phyloP scores from a whole-genome alignment of 2,113 vertebrate genomes.

The Pelmatolapia mariae region DNA sequence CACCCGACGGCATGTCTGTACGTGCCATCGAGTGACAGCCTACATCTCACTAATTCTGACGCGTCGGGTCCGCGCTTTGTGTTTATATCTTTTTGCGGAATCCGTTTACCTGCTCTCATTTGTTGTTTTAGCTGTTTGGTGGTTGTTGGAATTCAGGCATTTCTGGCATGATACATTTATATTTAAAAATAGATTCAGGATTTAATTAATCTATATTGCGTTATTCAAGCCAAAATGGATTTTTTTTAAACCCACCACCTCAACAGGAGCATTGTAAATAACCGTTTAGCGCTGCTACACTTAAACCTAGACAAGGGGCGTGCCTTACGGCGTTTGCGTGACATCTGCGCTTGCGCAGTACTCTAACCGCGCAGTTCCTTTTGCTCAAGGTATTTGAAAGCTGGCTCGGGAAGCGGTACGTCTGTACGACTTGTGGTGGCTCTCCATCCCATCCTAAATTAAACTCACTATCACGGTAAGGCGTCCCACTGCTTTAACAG shows the following conservation, averaged over 20 bases:
- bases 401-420: constrained; percentile 8
- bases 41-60: background rate
- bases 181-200: background rate
- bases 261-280: background rate
- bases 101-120: background rate
- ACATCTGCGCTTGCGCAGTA: constrained; percentile 52
- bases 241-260: background rate
- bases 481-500: background rate
- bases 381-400: constrained; percentile 58
- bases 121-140: background rate
- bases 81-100: background rate
- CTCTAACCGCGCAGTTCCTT: constrained; percentile 64
- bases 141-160: background rate
- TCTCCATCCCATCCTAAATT: background rate
- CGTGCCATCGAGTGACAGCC: background rate
- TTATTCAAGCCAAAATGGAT: background rate
- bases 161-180: background rate
- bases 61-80: background rate
- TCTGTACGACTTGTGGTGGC: background rate
- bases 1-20: background rate
- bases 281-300: background rate
- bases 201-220: background rate
- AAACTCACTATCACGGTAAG: constrained; percentile 36
- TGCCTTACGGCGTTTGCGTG: background rate
- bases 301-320: background rate